phyloP scores from a whole-genome alignment of 2,888 invertebrate genomes.

The Micoletzkya japonica region DNA sequence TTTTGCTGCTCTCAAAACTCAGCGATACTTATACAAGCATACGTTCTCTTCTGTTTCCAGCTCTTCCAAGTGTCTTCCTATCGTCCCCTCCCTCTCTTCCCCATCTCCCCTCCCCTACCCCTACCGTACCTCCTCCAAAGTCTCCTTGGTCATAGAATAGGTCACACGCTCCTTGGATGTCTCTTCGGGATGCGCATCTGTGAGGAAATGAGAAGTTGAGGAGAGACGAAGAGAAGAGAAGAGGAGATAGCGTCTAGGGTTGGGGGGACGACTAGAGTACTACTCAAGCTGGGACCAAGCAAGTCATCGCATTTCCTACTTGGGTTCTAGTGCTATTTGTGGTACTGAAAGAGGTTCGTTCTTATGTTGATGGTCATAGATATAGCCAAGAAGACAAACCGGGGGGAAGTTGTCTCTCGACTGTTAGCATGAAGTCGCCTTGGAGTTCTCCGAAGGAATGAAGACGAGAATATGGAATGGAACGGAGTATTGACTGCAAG shows the following conservation, averaged over 20 bases:
- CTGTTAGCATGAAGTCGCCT: conserved; percentile 89
- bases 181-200: conserved; percentile 60
- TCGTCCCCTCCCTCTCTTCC: background rate
- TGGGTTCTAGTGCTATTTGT: too few species aligned
- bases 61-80: background rate
- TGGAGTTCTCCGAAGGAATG: conserved; percentile 93
- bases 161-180: conserved; percentile 76
- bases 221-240: background rate
- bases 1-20: background rate
- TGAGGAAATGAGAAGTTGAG: conserved; percentile 19
- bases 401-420: conserved; percentile 15
- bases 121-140: conserved; percentile 58
- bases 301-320: conserved; percentile 73
- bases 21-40: background rate
- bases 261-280: too few species aligned
- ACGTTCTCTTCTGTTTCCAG: background rate
- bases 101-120: background rate
- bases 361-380: too few species aligned
- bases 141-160: conserved; percentile 74
- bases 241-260: too few species aligned
- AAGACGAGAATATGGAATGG: conserved; percentile 85
- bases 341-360: too few species aligned
- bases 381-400: conserved; percentile 67
- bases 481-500: conserved; percentile 70
- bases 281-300: too few species aligned